Conservation (phyloP, 2,797 vertebrate genomes). For the Rachycentron canadum region DNA sequence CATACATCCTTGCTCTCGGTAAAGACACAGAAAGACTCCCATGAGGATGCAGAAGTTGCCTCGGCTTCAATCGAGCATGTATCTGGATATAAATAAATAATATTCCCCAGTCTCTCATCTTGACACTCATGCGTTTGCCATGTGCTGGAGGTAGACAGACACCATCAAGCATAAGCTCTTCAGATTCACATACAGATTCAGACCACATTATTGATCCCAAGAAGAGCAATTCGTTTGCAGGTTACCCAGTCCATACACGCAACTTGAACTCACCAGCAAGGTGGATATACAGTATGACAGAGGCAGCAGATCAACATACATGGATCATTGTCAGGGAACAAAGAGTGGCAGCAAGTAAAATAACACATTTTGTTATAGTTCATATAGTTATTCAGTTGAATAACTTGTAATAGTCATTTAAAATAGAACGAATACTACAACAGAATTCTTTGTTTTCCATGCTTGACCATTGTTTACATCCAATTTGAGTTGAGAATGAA, state of each 20-base stretch:
- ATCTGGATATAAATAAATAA: conserved; percentile 60
- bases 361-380: too few species aligned
- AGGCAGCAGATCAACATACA: too few species aligned
- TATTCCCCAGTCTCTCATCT: conserved; percentile 47
- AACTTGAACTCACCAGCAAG: background rate
- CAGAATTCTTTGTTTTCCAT: too few species aligned
- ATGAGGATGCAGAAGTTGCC: conserved; percentile 56
- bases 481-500: too few species aligned
- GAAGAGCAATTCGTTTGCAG: background rate
- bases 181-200: background rate
- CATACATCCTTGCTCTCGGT: conserved; percentile 58
- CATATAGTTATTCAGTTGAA: too few species aligned
- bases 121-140: conserved; percentile 55
- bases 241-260: background rate
- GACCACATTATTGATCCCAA: background rate
- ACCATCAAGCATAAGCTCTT: conserved; percentile 1
- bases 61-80: conserved; percentile 48
- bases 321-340: too few species aligned
- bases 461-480: too few species aligned
- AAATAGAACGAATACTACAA: too few species aligned
- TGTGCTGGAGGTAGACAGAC: conserved; percentile 28
- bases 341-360: too few species aligned
- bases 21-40: conserved; percentile 62
- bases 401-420: too few species aligned
- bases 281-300: too few species aligned